phyloP scores from a whole-genome alignment of 2,113 vertebrate genomes.

The Sceloporus undulatus region DNA sequence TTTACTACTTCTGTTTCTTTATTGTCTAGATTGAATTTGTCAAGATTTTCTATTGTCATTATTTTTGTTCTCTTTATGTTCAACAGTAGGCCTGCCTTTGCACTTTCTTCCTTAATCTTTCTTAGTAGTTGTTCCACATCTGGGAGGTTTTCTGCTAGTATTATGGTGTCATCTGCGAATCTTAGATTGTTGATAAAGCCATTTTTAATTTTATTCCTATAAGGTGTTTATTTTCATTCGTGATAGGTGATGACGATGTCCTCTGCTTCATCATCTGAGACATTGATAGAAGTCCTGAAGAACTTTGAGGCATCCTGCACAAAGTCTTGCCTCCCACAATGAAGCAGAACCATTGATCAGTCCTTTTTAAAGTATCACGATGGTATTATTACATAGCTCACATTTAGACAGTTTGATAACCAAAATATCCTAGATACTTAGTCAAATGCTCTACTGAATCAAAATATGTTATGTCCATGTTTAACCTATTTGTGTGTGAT shows the following conservation, averaged over 20 bases:
- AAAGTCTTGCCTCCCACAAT: background rate
- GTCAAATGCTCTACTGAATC: background rate
- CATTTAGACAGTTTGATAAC: background rate
- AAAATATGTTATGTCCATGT: too few species aligned
- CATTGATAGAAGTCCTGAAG: background rate
- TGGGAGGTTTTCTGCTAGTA: too few species aligned
- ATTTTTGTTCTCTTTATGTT: too few species aligned
- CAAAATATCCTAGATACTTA: background rate
- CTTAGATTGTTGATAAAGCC: too few species aligned
- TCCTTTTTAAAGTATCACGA: background rate
- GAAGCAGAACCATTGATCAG: background rate
- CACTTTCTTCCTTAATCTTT: too few species aligned
- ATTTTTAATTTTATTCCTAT: background rate
- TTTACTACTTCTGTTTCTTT: too few species aligned
- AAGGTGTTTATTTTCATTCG: background rate
- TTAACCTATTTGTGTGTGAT: too few species aligned
- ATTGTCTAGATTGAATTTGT: too few species aligned
- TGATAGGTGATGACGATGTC: background rate
- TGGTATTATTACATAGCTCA: background rate
- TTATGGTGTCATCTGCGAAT: too few species aligned
- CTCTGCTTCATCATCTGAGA: background rate
- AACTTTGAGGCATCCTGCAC: background rate
- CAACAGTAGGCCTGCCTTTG: too few species aligned
- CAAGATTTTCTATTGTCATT: too few species aligned
- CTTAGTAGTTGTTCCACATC: too few species aligned